Conservation (phyloP, 37 sponge, comb jelly and placozoan genomes). For the Halichondria panicea region DNA sequence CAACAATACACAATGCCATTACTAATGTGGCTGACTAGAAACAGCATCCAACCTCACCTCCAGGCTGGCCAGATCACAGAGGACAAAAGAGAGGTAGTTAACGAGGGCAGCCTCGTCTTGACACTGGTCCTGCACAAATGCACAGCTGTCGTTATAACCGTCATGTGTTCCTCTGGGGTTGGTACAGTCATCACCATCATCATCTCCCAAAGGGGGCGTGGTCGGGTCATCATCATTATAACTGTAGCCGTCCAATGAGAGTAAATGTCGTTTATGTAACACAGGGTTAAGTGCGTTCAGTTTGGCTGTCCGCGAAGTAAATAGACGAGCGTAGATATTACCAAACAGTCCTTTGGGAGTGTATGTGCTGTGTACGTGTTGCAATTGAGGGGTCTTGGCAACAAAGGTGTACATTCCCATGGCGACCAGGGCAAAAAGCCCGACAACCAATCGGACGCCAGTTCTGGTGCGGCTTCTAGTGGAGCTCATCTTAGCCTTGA, state of each 20-base stretch:
- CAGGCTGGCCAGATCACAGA: constrained; percentile 45
- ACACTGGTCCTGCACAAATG: constrained; percentile 56
- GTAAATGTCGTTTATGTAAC: constrained; percentile 2
- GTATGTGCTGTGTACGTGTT: too few relatives aligned
- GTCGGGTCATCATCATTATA: background rate
- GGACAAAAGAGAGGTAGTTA: constrained; percentile 67
- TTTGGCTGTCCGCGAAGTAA: too few relatives aligned
- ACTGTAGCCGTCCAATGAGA: background rate
- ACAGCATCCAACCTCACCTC: constrained; percentile 27
- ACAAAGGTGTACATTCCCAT: too few relatives aligned
- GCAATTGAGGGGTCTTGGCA: too few relatives aligned
- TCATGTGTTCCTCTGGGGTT: background rate
- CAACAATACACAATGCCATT: background rate
- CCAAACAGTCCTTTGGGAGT: too few relatives aligned
- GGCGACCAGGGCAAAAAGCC: too few relatives aligned
- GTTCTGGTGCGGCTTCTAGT: too few relatives aligned
- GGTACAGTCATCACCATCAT: constrained; percentile 23
- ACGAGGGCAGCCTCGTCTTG: constrained; percentile 28
- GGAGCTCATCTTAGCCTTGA: too few relatives aligned
- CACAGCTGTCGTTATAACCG: constrained; percentile 53
- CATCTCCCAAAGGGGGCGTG: background rate
- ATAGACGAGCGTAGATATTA: background rate
- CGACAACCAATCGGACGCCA: too few relatives aligned
- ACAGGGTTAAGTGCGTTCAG: too few relatives aligned
- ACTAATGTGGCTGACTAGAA: background rate